These are phyloP conservation scores for Lampris incognitus DNA, from an alignment of 2,113 vertebrate species.

Conservation along the genomic window DNA sequence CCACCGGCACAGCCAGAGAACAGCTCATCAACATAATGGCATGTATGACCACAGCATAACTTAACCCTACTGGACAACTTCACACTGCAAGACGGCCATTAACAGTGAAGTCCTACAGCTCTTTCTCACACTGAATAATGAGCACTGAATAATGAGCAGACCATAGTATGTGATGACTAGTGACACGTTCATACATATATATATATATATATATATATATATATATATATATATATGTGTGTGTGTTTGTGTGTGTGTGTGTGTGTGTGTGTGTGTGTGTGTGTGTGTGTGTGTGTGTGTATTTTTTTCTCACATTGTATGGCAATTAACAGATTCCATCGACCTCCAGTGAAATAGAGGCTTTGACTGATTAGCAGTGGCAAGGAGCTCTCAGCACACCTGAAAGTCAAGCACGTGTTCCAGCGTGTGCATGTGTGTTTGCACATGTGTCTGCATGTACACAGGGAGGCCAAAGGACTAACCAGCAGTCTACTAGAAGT, in stretches of 20 bases:
- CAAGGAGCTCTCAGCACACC: constrained; percentile 64
- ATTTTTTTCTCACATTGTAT: constrained; percentile 26
- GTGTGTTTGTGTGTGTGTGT: no score
- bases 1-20: constrained; percentile 48
- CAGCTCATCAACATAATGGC: constrained; percentile 52
- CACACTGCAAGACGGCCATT: constrained; percentile 37
- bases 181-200: background rate
- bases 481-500: constrained; percentile 46
- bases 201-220: no score
- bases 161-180: constrained; percentile 51
- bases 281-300: no score
- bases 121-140: constrained; percentile 68
- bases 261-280: no score
- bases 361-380: constrained; percentile 70
- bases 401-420: constrained; percentile 35
- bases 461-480: constrained; percentile 8
- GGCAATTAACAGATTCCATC: constrained; percentile 53
- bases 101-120: constrained; percentile 48
- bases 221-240: no score
- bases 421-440: constrained; percentile 10
- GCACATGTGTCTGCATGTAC: constrained; percentile 7
- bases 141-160: constrained; percentile 44
- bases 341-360: constrained; percentile 56
- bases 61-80: constrained; percentile 40
- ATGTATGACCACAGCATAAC: constrained; percentile 54